Evolutionary conservation across 2,797 vertebrate genomes (phyloP), one percentile per base, ranked within the genome.

Genomic region (Crenichthys baileyi): DNA sequence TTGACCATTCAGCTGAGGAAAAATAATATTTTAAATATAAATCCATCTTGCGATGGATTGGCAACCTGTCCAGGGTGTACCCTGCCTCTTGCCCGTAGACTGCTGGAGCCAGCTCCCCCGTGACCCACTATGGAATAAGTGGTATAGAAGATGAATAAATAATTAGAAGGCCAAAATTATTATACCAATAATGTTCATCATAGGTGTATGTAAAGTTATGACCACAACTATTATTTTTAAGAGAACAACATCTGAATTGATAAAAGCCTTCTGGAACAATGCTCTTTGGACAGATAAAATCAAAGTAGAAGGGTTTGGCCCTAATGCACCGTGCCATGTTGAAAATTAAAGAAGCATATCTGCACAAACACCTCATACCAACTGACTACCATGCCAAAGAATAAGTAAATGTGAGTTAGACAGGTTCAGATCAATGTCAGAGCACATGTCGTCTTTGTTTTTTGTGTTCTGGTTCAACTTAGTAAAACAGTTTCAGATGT

Each of bases 1-100:
- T 91, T 91, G 93, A 94, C 91, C 93, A 93, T 95, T 92, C 86
- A 87, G 65, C 87, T 91, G 22, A 16, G 24, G 22, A 68, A 68
- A 12, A 15, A 22, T 7, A 44, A 41, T 44, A 68, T 44, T 24
- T 51, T 51, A 18, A 51, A 51, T 51, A 51, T 51, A 15, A 36
- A 36, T 36, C 36, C 4, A 36, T 36, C 36, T 36, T 36, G 36
- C 36, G 36, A 36, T 36, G 36, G 36, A 36, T 36, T 36, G 36
- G 4, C 36, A 36, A 36, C 36, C 36, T 36, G 36, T 36, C 36
- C 36, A 36, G 36, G 31, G 31, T 36, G 31, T 36, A 36, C 31
- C 31, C 31, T 36, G 31, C 31, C 31, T 36, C 31, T 36, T 36
- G 31, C 31, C 31, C 31, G 31, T 36, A 36, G 4, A 36, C 36